Conservation (phyloP, 2,888 invertebrate genomes). For the Litoditis marina region DNA sequence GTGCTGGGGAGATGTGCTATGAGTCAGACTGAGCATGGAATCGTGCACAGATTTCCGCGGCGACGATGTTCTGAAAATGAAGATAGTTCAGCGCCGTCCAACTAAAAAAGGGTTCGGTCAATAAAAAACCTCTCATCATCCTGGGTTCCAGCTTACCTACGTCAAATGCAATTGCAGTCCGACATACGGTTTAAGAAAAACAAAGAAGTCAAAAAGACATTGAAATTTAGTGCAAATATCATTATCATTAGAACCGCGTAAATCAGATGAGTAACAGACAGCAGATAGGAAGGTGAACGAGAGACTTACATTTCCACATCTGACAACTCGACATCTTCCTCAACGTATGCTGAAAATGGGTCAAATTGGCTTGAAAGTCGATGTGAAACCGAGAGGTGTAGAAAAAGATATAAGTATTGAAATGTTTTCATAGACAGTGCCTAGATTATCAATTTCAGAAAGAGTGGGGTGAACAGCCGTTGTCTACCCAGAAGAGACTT, state of each 20-base stretch:
- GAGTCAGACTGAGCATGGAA: too few species aligned
- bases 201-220: too few species aligned
- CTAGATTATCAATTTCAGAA: background rate
- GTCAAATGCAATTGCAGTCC: too few species aligned
- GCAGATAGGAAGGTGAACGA: background rate
- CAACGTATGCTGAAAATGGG: background rate
- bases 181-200: too few species aligned
- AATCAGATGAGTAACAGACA: background rate
- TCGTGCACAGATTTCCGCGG: too few species aligned
- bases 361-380: too few species aligned
- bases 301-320: background rate
- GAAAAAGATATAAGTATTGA: too few species aligned
- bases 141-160: background rate
- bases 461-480: background rate
- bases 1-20: background rate
- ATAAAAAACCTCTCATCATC: constrained; percentile 1
- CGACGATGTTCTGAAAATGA: too few species aligned
- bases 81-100: background rate
- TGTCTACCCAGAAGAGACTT: background rate
- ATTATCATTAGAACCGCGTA: background rate
- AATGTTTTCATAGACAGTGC: too few species aligned
- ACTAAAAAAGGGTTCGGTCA: background rate
- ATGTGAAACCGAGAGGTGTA: too few species aligned
- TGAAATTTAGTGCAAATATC: too few species aligned
- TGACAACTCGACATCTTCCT: background rate